Percentiles rank a stretch among this genome's conserved stretches.
Evolutionary conservation across 2,113 vertebrate genomes (phyloP).

Genomic region (Perca fluviatilis): DNA sequence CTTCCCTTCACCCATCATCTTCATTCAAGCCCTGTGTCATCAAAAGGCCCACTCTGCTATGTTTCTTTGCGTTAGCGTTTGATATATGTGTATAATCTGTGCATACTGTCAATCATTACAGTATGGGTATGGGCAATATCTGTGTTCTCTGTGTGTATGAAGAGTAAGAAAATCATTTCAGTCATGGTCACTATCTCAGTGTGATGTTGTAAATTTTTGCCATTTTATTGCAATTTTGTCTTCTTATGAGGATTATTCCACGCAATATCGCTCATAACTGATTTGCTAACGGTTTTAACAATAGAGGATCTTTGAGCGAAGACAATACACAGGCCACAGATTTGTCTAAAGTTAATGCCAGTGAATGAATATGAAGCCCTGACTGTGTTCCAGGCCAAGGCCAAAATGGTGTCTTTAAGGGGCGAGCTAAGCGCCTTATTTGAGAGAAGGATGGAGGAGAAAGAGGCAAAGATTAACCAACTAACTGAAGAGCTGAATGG

Average conservation of each 20-base stretch:
- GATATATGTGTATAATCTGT: neutral
- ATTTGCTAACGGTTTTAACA: neutral
- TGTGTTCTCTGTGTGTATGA: neutral
- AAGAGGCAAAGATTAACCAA: conserved; percentile 18
- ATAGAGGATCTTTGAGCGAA: neutral
- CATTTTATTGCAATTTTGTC: neutral
- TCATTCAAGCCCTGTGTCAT: conserved; percentile 2
- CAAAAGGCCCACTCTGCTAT: neutral
- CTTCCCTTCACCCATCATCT: neutral
- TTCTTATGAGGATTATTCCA: neutral
- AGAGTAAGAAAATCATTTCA: neutral
- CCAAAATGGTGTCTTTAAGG: conserved; percentile 42
- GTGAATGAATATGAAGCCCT: conserved; percentile 3
- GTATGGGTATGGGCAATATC: neutral
- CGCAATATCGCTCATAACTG: neutral
- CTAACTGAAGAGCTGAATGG: conserved; percentile 20
- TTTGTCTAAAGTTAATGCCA: neutral
- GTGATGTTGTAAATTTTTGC: no score
- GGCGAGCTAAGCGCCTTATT: conserved; percentile 13
- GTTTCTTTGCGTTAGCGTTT: neutral
- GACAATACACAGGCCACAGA: neutral
- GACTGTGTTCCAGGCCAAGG: conserved; percentile 45
- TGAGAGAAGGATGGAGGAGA: conserved; percentile 27
- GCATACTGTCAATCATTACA: neutral
- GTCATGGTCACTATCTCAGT: neutral